Conservation (phyloP, 2,888 invertebrate genomes). For the Drosophila mercatorum region DNA sequence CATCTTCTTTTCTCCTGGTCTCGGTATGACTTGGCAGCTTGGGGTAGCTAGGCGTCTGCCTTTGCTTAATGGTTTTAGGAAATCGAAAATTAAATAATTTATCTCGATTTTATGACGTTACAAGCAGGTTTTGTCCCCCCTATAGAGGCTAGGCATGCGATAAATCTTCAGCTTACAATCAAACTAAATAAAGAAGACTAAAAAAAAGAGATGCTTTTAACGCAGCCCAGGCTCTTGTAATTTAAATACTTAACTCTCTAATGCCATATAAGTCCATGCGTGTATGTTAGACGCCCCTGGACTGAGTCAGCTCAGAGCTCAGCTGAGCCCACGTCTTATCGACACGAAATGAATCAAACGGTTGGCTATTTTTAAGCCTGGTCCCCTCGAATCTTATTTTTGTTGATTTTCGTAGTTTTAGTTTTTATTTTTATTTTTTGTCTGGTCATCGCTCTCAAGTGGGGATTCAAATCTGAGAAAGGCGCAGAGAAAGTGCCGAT, state of each 20-base stretch:
- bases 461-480: slow-evolving; percentile 57
- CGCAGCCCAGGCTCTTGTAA: slow-evolving; percentile 27
- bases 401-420: slow-evolving; percentile 6
- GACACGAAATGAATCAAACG: slow-evolving; percentile 42
- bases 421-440: slow-evolving; percentile 29
- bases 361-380: slow-evolving; percentile 51
- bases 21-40: slow-evolving; percentile 68
- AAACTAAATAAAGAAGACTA: slow-evolving; percentile 46
- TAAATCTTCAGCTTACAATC: slow-evolving; percentile 72
- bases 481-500: slow-evolving; percentile 65
- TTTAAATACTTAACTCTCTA: slow-evolving; percentile 53
- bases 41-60: slow-evolving; percentile 64
- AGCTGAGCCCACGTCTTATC: slow-evolving; percentile 52
- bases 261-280: slow-evolving; percentile 33
- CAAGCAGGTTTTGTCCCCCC: slow-evolving; percentile 66
- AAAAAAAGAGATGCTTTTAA: slow-evolving; percentile 36
- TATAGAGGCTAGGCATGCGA: slow-evolving; percentile 47
- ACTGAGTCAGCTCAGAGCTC: slow-evolving; percentile 35
- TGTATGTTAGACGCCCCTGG: slow-evolving; percentile 33
- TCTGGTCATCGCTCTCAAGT: slow-evolving; percentile 71
- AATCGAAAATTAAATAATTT: slow-evolving; percentile 79
- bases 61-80: slow-evolving; percentile 78
- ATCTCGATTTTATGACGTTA: slow-evolving; percentile 78
- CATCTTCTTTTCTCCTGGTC: slow-evolving; percentile 12
- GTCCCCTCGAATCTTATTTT: slow-evolving; percentile 25